Evolutionary conservation across 23 tunicate species (phyloP).

Genomic region (Botrylloides violaceus): DNA sequence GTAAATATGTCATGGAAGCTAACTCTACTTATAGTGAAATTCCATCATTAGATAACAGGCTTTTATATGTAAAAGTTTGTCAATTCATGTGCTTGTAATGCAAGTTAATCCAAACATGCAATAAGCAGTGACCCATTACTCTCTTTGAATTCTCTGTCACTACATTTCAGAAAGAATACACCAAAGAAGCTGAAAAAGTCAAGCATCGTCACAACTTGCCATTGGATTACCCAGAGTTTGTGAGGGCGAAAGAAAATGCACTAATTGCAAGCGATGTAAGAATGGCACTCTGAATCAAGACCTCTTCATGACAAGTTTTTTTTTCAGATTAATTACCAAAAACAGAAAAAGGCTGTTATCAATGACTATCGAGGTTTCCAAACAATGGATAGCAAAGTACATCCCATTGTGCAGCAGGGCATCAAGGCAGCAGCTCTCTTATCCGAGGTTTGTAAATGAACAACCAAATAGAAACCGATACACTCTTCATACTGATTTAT

Average conservation of each 20-base stretch:
- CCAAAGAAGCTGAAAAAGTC: conserved; percentile 73
- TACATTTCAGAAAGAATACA: conserved; percentile 43
- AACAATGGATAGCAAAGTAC: conserved; percentile 74
- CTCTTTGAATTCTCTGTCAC: not conserved
- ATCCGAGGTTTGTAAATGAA: conserved; percentile 47
- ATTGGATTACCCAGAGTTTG: conserved; percentile 84
- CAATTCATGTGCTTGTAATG: too few relatives aligned
- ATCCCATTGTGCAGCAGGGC: conserved; percentile 93
- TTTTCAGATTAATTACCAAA: conserved; percentile 57
- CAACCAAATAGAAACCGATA: too few relatives aligned
- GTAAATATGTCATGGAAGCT: too few relatives aligned
- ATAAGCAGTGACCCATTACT: too few relatives aligned
- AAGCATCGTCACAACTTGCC: conserved; percentile 87
- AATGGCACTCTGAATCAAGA: not conserved
- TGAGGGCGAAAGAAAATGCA: conserved; percentile 74
- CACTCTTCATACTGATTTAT: not conserved
- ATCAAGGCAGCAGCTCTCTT: conserved; percentile 84
- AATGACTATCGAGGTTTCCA: conserved; percentile 82
- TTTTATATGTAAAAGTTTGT: too few relatives aligned
- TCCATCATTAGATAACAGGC: too few relatives aligned
- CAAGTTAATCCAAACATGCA: too few relatives aligned
- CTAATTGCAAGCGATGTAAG: conserved; percentile 81
- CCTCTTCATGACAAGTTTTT: too few relatives aligned
- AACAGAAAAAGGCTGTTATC: conserved; percentile 61
- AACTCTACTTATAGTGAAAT: too few relatives aligned